Evolutionary conservation across 2,888 invertebrate species (phyloP).

Genomic region (Dendrolimus pini): DNA sequence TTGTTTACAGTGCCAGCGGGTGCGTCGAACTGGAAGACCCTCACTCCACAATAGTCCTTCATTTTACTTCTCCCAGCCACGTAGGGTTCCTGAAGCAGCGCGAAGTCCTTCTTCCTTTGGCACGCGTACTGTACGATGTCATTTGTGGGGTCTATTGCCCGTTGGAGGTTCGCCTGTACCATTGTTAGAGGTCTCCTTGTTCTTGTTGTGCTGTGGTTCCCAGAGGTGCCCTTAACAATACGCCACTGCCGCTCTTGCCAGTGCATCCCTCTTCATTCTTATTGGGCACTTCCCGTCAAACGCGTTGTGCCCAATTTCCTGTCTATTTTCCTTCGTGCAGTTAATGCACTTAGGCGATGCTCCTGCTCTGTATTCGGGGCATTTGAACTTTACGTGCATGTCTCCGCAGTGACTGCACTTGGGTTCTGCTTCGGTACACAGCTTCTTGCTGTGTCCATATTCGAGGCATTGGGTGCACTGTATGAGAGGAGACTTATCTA

Average conservation of each 20-base stretch:
- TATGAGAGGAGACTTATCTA: slow-evolving; percentile 13
- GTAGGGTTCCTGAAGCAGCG: not conserved
- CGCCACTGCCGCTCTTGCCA: slow-evolving; percentile 9
- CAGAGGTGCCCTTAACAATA: too few relatives aligned
- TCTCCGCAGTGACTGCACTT: slow-evolving; percentile 1
- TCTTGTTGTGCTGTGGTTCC: not conserved
- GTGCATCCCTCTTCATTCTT: slow-evolving; percentile 7
- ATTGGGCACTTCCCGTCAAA: too few relatives aligned
- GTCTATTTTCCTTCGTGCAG: too few relatives aligned
- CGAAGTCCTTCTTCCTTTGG: too few relatives aligned
- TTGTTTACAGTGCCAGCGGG: not conserved
- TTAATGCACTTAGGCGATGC: too few relatives aligned
- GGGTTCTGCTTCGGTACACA: slow-evolving; percentile 3
- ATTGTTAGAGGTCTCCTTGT: not conserved
- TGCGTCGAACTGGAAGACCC: not conserved
- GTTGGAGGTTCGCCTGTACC: slow-evolving; percentile 6
- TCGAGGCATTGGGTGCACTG: slow-evolving; percentile 16
- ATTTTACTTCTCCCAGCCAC: not conserved
- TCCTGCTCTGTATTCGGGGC: too few relatives aligned
- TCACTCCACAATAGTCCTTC: not conserved
- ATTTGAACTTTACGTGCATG: too few relatives aligned
- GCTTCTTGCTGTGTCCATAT: slow-evolving; percentile 10
- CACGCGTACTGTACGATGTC: slow-evolving; percentile 4
- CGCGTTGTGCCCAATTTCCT: too few relatives aligned
- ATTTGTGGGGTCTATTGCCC: slow-evolving; percentile 2